Percentiles rank a stretch among this genome's conserved stretches.
phyloP scores from a whole-genome alignment of 2,888 invertebrate genomes.

The Spicauda simplicius region DNA sequence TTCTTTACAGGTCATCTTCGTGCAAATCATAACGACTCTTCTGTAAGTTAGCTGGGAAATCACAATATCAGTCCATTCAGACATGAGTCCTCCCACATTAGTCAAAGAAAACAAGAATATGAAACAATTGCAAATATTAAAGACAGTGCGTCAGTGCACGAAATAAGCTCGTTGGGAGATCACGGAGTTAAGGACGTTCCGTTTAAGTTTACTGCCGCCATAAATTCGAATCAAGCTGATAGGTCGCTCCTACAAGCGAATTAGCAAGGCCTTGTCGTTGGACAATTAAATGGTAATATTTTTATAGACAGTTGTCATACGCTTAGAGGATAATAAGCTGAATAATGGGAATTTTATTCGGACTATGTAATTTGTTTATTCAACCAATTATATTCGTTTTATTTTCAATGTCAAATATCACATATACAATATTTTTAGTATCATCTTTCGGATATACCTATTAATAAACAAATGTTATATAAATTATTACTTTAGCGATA shows the following conservation, averaged over 20 bases:
- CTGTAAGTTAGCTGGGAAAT: no score
- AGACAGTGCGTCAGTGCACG: constrained; percentile 24
- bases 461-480: no score
- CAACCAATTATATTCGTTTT: constrained; percentile 4
- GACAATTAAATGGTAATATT: constrained; percentile 29
- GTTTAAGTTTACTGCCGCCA: constrained; percentile 52
- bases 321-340: constrained; percentile 12
- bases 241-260: constrained; percentile 38
- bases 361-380: constrained; percentile 14
- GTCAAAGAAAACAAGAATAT: constrained; percentile 7
- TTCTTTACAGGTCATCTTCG: not conserved
- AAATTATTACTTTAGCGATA: no score
- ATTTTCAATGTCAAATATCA: constrained; percentile 13
- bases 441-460: no score
- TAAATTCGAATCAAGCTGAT: constrained; percentile 59
- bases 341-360: constrained; percentile 22
- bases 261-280: constrained; percentile 24
- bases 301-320: constrained; percentile 22
- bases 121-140: constrained; percentile 21
- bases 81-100: constrained; percentile 8
- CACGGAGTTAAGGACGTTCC: constrained; percentile 54
- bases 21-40: not conserved
- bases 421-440: no score
- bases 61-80: no score
- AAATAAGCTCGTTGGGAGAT: constrained; percentile 4